Conservation (phyloP, 2,113 vertebrate genomes). For the Trogon surrucura region DNA sequence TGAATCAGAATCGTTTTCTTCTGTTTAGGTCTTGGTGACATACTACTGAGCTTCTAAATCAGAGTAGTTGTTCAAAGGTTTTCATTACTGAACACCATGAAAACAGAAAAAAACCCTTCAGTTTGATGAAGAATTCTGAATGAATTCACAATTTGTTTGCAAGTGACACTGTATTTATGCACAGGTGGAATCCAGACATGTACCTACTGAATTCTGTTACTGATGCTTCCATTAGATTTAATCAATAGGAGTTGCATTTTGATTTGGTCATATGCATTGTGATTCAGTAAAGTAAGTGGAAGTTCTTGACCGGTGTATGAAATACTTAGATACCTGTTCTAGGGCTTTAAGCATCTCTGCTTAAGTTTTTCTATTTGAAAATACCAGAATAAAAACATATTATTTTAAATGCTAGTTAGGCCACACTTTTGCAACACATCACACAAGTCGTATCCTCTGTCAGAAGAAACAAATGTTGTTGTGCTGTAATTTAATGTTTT, state of each 20-base stretch:
- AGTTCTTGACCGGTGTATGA: background rate
- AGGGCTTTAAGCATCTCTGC: background rate
- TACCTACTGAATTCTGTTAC: background rate
- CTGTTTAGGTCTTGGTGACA: background rate
- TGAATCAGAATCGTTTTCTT: background rate
- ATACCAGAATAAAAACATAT: background rate
- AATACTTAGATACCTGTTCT: background rate
- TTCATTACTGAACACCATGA: background rate
- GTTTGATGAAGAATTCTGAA: background rate
- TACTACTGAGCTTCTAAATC: background rate
- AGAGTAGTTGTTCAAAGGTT: background rate
- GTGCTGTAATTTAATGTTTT: background rate
- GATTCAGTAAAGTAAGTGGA: background rate
- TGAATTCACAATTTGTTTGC: background rate
- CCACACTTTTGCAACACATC: background rate
- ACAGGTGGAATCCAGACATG: background rate
- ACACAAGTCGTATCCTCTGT: background rate
- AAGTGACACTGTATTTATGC: background rate
- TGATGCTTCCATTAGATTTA: background rate
- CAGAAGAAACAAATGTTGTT: conserved; percentile 4
- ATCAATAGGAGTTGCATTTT: background rate
- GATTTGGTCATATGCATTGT: background rate
- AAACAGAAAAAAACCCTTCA: background rate
- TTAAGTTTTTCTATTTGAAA: background rate
- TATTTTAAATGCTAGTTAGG: background rate